Evolutionary conservation across 2,888 invertebrate species (phyloP).

Genomic region (Parochlus steinenii): DNA sequence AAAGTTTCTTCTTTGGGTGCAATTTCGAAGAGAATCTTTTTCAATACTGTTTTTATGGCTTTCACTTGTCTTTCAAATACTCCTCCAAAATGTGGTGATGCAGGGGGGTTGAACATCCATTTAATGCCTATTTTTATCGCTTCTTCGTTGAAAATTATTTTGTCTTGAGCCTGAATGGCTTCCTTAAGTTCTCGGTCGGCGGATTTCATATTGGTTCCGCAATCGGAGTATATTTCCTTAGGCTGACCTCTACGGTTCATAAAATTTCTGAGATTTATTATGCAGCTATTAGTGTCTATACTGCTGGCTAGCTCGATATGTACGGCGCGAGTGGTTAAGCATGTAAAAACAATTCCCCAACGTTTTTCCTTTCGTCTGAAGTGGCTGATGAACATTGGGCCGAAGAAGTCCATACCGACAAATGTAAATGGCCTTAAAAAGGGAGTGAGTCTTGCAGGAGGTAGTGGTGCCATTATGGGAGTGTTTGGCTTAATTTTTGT

Average conservation of each 20-base stretch:
- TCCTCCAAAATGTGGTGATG: slow-evolving; percentile 16
- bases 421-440: slow-evolving; percentile 12
- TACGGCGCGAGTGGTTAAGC: too few species aligned
- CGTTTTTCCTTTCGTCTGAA: too few species aligned
- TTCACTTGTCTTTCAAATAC: slow-evolving; percentile 17
- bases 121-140: slow-evolving; percentile 11
- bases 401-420: slow-evolving; percentile 6
- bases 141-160: too few species aligned
- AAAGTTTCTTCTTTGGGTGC: slow-evolving; percentile 16
- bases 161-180: too few species aligned
- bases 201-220: too few species aligned
- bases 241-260: slow-evolving; percentile 11
- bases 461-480: not conserved
- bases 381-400: too few species aligned
- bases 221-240: too few species aligned
- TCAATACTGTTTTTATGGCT: slow-evolving; percentile 15
- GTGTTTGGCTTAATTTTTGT: not conserved
- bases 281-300: slow-evolving; percentile 15
- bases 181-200: too few species aligned
- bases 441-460: not conserved
- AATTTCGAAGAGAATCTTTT: slow-evolving; percentile 13
- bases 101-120: slow-evolving; percentile 17
- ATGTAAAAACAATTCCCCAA: too few species aligned
- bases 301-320: slow-evolving; percentile 17
- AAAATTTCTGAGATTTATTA: slow-evolving; percentile 13